Conservation (phyloP, 2,888 invertebrate species). For the Tipula confusa region DNA sequence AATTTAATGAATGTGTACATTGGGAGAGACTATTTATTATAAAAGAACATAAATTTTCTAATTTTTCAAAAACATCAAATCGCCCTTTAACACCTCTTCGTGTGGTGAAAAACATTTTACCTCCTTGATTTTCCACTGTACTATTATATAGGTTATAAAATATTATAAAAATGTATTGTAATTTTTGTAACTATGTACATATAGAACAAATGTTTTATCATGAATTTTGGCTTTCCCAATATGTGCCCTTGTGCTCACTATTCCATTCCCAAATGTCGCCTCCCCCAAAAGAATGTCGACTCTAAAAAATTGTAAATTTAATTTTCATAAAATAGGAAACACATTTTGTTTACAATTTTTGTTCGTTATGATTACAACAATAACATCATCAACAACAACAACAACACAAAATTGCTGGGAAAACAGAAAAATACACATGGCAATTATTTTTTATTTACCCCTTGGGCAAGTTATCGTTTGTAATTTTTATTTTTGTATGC, state of each 20-base stretch:
- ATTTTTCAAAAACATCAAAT: background rate
- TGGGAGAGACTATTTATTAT: too few relatives aligned
- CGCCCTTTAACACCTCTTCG: background rate
- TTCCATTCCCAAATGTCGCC: too few relatives aligned
- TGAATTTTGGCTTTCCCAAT: background rate
- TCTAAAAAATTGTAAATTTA: slow-evolving; percentile 15
- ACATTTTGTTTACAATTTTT: slow-evolving; percentile 20
- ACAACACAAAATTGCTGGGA: background rate
- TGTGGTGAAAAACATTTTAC: background rate
- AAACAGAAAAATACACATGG: slow-evolving; percentile 13
- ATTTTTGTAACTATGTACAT: background rate
- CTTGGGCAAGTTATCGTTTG: slow-evolving; percentile 20
- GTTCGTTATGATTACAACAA: background rate
- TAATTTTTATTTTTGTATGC: background rate
- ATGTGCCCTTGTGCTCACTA: too few relatives aligned
- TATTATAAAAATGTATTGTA: background rate
- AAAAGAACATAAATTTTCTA: background rate
- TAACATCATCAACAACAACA: too few relatives aligned
- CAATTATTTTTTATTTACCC: slow-evolving; percentile 25
- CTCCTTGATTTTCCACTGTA: background rate
- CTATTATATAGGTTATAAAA: background rate
- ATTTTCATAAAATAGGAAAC: slow-evolving; percentile 6
- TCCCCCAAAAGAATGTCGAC: background rate
- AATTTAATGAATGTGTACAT: background rate
- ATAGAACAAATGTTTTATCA: slow-evolving; percentile 5